Conservation (phyloP, 2,797 vertebrate species). For the Acipenser oxyrinchus region DNA sequence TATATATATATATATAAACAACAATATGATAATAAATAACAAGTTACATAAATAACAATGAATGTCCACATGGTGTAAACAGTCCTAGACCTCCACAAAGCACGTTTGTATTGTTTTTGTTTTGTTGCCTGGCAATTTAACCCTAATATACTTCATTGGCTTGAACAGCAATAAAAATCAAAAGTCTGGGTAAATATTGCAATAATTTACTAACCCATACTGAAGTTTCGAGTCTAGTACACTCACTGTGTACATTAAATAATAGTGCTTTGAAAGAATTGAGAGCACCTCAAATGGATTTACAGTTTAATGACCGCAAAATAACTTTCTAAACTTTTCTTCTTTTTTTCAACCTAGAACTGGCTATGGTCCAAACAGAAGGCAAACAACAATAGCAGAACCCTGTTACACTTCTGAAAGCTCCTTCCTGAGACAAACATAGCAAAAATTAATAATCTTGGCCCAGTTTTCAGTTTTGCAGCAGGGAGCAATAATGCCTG, state of each 20-base stretch:
- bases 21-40: too few species aligned
- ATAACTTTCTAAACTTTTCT: conserved; percentile 30
- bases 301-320: conserved; percentile 26
- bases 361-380: conserved; percentile 90
- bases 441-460: conserved; percentile 94
- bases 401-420: conserved; percentile 94
- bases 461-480: conserved; percentile 63
- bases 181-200: neutral
- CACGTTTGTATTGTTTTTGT: neutral
- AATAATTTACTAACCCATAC: neutral
- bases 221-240: neutral
- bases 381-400: conserved; percentile 91
- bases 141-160: neutral
- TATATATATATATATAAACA: too few species aligned
- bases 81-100: neutral
- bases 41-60: too few species aligned
- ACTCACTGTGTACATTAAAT: neutral
- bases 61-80: too few species aligned
- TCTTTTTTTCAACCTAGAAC: conserved; percentile 32
- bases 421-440: conserved; percentile 94
- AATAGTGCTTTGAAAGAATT: neutral
- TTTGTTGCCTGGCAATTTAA: neutral
- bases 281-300: neutral
- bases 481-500: conserved; percentile 80
- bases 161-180: neutral